These are phyloP conservation scores for Aurelia aurita DNA, from an alignment of 30 jellyfish, hydroid and myxozoan genomes.

Conservation along the genomic window DNA sequence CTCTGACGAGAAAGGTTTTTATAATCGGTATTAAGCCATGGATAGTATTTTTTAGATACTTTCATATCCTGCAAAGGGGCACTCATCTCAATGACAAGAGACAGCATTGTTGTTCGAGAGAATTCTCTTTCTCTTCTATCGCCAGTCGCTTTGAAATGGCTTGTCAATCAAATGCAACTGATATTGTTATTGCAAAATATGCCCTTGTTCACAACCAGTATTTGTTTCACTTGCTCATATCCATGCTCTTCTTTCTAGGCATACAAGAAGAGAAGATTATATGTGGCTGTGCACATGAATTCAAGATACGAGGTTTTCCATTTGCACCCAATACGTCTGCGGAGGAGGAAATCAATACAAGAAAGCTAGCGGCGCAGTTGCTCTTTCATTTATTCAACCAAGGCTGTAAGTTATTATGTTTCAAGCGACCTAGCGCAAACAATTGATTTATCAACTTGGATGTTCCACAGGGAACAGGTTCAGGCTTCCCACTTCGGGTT, in stretches of 20 bases:
- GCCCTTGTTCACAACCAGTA: no score
- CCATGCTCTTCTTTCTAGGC: conserved; percentile 7
- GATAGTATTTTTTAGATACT: no score
- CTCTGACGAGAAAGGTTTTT: no score
- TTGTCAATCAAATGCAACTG: no score
- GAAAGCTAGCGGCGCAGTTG: conserved; percentile 48
- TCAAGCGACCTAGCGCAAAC: conserved; percentile 76
- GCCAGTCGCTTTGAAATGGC: no score
- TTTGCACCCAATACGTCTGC: conserved; percentile 10
- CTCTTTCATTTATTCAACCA: conserved; percentile 49
- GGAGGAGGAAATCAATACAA: conserved; percentile 23
- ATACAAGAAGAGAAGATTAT: conserved; percentile 43
- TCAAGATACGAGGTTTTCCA: conserved; percentile 56
- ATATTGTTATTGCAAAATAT: no score
- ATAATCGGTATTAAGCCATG: no score
- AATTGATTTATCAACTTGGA: conserved; percentile 59
- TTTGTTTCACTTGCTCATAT: no score
- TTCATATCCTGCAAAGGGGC: no score
- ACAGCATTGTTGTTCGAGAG: no score
- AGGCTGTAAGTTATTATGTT: conserved; percentile 53
- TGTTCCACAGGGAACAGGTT: conserved; percentile 63
- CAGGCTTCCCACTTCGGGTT: conserved; percentile 39
- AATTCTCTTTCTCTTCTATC: no score
- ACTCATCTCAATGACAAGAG: no score
- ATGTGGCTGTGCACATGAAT: conserved; percentile 49